phyloP scores from a whole-genome alignment of 1,140 invertebrate genomes.

The Euglossa dilemma region DNA sequence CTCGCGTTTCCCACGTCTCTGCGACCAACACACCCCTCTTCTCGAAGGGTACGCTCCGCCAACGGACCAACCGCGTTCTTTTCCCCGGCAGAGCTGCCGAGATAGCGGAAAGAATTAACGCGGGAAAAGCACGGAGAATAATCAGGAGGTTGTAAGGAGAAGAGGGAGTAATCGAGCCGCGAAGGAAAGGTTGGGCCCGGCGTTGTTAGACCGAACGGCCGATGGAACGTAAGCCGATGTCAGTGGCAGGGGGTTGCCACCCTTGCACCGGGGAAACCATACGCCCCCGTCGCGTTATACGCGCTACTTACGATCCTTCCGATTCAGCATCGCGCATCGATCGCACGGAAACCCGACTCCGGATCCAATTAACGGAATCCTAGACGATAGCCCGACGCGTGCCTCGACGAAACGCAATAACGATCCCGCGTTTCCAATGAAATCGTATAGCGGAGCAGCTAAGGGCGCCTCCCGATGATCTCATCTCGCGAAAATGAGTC shows the following conservation, averaged over 20 bases:
- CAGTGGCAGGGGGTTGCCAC: not conserved
- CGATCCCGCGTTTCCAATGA: conserved; percentile 56
- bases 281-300: conserved; percentile 10
- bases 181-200: not conserved
- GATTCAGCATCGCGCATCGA: conserved; percentile 42
- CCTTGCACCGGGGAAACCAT: conserved; percentile 20
- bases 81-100: not conserved
- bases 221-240: not conserved
- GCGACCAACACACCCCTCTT: not conserved
- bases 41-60: no score
- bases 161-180: not conserved
- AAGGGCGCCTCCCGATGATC: not conserved
- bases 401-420: conserved; percentile 59
- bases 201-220: not conserved
- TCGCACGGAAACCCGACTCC: conserved; percentile 60
- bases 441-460: conserved; percentile 38
- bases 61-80: not conserved
- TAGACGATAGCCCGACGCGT: conserved; percentile 50
- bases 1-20: not conserved
- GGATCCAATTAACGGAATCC: conserved; percentile 70
- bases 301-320: conserved; percentile 40
- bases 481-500: conserved; percentile 25
- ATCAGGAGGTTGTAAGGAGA: conserved; percentile 1
- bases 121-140: not conserved
- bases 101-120: not conserved